Conservation (phyloP, 2,888 invertebrate genomes). For the Merodon equestris region DNA sequence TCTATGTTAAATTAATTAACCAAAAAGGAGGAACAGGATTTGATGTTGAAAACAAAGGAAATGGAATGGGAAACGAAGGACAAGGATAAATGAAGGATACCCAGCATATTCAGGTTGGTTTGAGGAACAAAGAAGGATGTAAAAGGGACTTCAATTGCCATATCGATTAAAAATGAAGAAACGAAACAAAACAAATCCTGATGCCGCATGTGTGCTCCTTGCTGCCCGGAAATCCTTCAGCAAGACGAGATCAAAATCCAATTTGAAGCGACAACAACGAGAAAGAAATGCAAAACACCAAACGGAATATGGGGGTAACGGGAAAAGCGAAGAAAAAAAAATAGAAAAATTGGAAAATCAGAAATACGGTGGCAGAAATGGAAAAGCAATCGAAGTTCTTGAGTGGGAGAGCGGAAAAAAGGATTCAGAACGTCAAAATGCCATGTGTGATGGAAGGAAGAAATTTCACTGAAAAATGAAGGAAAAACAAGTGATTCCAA, state of each 20-base stretch:
- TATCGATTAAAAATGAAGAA: constrained; percentile 31
- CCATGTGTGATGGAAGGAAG: constrained; percentile 19
- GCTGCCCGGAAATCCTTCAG: constrained; percentile 11
- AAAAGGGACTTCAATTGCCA: constrained; percentile 12
- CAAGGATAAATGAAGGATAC: no score
- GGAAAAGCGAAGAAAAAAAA: no score
- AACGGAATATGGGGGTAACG: no score
- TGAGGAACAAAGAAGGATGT: not conserved
- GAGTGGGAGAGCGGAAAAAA: constrained; percentile 1
- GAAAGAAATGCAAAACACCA: constrained; percentile 8
- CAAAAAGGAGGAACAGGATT: constrained; percentile 42
- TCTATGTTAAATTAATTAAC: constrained; percentile 53
- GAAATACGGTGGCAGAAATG: no score
- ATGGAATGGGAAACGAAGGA: not conserved
- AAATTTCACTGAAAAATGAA: not conserved
- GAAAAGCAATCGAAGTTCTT: constrained; percentile 1
- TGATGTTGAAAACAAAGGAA: not conserved
- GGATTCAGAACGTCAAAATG: not conserved
- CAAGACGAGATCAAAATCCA: constrained; percentile 46
- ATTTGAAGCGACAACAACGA: constrained; percentile 49
- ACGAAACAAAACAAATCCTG: not conserved
- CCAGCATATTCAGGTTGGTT: no score
- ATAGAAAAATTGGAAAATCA: no score
- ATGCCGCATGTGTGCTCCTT: constrained; percentile 4
- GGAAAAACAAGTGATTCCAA: not conserved